phyloP scores from a whole-genome alignment of 2,888 invertebrate species.

The Hanleya hanleyi region DNA sequence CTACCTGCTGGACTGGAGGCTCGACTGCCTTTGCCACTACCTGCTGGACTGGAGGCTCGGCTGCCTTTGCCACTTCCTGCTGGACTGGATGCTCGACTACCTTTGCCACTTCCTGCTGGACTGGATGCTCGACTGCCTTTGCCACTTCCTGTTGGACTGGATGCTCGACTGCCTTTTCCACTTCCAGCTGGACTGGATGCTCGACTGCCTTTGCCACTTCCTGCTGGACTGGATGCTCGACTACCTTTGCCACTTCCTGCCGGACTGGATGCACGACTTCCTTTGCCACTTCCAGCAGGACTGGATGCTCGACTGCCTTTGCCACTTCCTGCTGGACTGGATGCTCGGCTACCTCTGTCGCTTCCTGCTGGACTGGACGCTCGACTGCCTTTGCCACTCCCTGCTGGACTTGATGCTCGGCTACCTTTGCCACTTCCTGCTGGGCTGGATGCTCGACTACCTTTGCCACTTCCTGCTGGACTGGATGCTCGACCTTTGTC shows the following conservation, averaged over 20 bases:
- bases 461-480: neutral
- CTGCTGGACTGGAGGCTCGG: neutral
- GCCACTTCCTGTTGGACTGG: slow-evolving; percentile 20
- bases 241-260: slow-evolving; percentile 36
- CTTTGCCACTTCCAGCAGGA: slow-evolving; percentile 14
- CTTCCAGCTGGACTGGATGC: slow-evolving; percentile 22
- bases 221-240: slow-evolving; percentile 23
- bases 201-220: slow-evolving; percentile 30
- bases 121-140: slow-evolving; percentile 36
- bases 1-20: neutral
- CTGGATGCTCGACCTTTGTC: slow-evolving; percentile 8
- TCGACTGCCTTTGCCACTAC: neutral
- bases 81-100: slow-evolving; percentile 25
- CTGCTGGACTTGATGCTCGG: slow-evolving; percentile 13
- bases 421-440: slow-evolving; percentile 2
- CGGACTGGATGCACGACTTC: slow-evolving; percentile 38
- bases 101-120: slow-evolving; percentile 20
- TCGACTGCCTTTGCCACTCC: neutral
- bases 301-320: slow-evolving; percentile 14
- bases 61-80: neutral
- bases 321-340: slow-evolving; percentile 14
- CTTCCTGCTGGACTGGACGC: neutral
- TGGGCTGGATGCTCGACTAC: neutral
- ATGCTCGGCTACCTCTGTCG: slow-evolving; percentile 10
- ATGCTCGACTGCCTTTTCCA: slow-evolving; percentile 12